Evolutionary conservation across 2,888 invertebrate genomes (phyloP).

Genomic region (Pristionchus entomophagus): DNA sequence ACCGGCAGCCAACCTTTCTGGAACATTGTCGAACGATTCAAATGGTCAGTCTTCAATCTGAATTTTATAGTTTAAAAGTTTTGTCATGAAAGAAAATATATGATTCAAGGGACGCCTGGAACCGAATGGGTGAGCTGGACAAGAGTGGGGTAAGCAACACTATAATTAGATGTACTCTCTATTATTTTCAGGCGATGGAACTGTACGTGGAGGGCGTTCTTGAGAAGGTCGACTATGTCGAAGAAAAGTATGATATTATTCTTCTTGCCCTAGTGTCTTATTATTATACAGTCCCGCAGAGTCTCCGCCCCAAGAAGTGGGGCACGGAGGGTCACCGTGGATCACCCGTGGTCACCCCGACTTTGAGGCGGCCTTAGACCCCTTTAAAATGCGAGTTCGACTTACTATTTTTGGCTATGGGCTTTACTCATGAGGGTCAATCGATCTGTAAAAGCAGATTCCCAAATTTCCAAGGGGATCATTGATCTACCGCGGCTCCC

Average conservation of each 20-base stretch:
- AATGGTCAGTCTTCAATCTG: background rate
- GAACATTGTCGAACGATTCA: constrained; percentile 12
- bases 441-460: too few species aligned
- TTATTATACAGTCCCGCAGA: too few species aligned
- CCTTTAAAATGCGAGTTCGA: too few species aligned
- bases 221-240: constrained; percentile 3
- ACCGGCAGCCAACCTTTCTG: background rate
- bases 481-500: too few species aligned
- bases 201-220: constrained; percentile 1
- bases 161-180: background rate
- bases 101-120: background rate
- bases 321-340: too few species aligned
- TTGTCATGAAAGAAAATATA: background rate
- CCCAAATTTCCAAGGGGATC: too few species aligned
- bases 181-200: background rate
- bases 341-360: too few species aligned
- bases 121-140: constrained; percentile 12
- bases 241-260: background rate
- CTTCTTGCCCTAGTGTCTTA: background rate
- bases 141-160: background rate
- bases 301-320: too few species aligned
- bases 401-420: too few species aligned
- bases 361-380: too few species aligned
- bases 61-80: background rate
- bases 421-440: too few species aligned